These are phyloP conservation scores for Nysson spinosus DNA, from an alignment of 2,888 invertebrate genomes.

Conservation along the genomic window DNA sequence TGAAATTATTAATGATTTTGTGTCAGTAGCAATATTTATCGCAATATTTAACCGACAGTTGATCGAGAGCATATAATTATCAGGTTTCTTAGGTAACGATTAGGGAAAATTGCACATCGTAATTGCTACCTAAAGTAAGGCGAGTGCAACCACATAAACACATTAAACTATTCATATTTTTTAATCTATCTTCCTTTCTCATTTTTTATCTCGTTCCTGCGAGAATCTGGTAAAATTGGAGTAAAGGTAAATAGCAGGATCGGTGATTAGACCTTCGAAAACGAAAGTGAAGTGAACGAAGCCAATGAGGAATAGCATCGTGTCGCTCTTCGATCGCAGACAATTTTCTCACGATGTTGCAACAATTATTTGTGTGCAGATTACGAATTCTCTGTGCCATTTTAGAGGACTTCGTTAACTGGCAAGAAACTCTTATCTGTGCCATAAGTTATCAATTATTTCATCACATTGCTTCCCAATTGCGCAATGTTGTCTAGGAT, in stretches of 20 bases:
- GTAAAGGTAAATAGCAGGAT: conserved; percentile 17
- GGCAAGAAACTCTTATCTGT: conserved; percentile 1
- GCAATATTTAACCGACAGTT: neutral
- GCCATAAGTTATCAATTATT: conserved; percentile 24
- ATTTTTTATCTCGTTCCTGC: neutral
- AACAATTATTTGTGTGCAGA: conserved; percentile 16
- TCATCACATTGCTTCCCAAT: too few relatives aligned
- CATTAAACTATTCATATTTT: too few relatives aligned
- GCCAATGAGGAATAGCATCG: conserved; percentile 16
- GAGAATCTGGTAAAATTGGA: conserved; percentile 7
- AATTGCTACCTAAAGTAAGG: neutral
- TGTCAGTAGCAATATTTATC: too few relatives aligned
- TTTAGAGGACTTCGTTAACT: conserved; percentile 15
- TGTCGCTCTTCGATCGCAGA: conserved; percentile 36
- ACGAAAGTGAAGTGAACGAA: conserved; percentile 58
- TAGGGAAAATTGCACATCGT: too few relatives aligned
- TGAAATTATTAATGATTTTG: too few relatives aligned
- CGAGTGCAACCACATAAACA: too few relatives aligned
- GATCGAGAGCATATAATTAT: too few relatives aligned
- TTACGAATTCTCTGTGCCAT: conserved; percentile 28
- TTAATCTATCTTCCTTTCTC: too few relatives aligned
- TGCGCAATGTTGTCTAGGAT: too few relatives aligned
- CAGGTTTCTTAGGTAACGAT: too few relatives aligned
- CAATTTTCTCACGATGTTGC: conserved; percentile 54
- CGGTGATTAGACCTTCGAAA: conserved; percentile 61